phyloP scores from a whole-genome alignment of 2,888 invertebrate genomes.

The Nymphalis c-album region DNA sequence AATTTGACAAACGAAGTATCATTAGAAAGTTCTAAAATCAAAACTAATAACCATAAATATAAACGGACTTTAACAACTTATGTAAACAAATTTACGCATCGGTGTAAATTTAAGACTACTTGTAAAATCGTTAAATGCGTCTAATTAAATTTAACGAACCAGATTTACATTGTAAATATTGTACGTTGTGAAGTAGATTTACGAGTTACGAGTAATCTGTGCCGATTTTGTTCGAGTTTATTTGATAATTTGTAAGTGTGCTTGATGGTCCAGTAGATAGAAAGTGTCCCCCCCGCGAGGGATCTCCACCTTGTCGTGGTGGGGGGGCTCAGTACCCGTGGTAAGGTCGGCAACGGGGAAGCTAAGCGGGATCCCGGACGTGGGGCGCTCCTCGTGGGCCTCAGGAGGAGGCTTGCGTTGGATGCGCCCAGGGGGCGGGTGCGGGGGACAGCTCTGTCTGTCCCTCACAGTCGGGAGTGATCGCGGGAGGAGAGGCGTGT shows the following conservation, averaged over 20 bases:
- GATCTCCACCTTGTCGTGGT: too few species aligned
- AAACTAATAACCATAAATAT: constrained; percentile 14
- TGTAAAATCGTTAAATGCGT: constrained; percentile 19
- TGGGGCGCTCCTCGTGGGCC: too few species aligned
- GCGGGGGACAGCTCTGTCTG: too few species aligned
- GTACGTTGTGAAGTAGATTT: constrained; percentile 9
- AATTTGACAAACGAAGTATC: too few species aligned
- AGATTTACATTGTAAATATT: constrained; percentile 24
- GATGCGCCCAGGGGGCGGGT: too few species aligned
- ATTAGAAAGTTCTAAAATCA: background rate
- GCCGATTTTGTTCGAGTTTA: background rate
- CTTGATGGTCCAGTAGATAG: background rate
- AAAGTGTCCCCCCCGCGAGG: too few species aligned
- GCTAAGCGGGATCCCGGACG: too few species aligned
- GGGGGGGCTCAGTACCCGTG: too few species aligned
- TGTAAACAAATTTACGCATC: constrained; percentile 10
- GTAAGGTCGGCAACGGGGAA: too few species aligned
- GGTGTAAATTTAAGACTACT: constrained; percentile 18
- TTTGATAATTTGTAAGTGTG: background rate
- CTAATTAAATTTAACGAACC: constrained; percentile 15
- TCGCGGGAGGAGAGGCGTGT: too few species aligned
- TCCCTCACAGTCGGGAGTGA: too few species aligned
- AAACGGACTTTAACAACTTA: constrained; percentile 1
- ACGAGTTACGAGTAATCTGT: background rate
- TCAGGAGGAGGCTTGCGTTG: too few species aligned